phyloP scores from a whole-genome alignment of 1,140 invertebrate genomes.

The Neomicropteryx cornuta region DNA sequence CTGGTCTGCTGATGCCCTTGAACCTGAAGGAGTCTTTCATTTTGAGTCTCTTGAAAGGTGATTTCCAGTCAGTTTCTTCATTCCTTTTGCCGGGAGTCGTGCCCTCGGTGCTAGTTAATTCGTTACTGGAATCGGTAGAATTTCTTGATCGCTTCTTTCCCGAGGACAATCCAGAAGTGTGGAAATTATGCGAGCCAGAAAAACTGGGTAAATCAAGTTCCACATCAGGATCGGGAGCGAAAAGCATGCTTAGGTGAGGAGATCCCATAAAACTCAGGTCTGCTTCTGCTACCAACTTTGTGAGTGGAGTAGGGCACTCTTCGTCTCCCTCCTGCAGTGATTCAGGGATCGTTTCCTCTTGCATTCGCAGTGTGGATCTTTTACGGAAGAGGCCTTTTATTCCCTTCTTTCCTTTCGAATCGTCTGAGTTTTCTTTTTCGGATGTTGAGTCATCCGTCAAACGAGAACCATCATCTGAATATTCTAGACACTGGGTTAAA shows the following conservation, averaged over 20 bases:
- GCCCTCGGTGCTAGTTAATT: conserved; percentile 26
- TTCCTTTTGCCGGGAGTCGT: conserved; percentile 30
- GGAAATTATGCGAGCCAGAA: too few relatives aligned
- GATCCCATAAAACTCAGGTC: conserved; percentile 4
- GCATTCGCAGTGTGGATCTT: too few relatives aligned
- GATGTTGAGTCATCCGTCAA: too few relatives aligned
- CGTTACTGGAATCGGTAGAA: conserved; percentile 37
- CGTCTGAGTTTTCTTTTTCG: conserved; percentile 1
- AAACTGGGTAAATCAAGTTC: too few relatives aligned
- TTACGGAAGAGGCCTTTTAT: too few relatives aligned
- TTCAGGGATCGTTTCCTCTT: too few relatives aligned
- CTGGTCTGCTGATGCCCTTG: conserved; percentile 29
- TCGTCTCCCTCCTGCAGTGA: too few relatives aligned
- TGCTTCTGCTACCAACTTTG: too few relatives aligned
- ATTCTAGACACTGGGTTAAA: conserved; percentile 6
- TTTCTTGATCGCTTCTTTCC: conserved; percentile 37
- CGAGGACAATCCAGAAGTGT: conserved; percentile 25
- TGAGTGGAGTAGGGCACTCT: too few relatives aligned
- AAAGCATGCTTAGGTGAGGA: conserved; percentile 8
- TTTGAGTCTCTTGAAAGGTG: conserved; percentile 35
- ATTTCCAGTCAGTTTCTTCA: conserved; percentile 37
- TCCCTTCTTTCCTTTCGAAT: conserved; percentile 6
- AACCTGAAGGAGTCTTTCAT: conserved; percentile 41
- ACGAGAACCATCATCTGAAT: conserved; percentile 1
- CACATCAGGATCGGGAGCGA: conserved; percentile 18